Evolutionary conservation across 2,888 invertebrate genomes (phyloP).

Genomic region (Drosophila engyochracea): DNA sequence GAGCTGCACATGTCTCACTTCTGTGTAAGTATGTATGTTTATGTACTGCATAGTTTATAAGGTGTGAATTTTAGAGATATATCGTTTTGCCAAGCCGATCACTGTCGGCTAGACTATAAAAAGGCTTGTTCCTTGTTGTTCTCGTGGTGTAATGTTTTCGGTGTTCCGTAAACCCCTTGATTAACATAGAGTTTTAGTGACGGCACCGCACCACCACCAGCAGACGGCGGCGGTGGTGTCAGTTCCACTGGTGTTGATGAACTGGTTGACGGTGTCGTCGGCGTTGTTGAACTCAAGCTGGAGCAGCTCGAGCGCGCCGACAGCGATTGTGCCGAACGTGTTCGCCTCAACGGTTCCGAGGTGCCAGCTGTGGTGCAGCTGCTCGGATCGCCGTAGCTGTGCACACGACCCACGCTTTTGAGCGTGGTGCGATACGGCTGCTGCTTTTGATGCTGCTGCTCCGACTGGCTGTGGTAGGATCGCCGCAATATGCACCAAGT

Average conservation of each 20-base stretch:
- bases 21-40: conserved; percentile 10
- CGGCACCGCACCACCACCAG: conserved; percentile 10
- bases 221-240: conserved; percentile 56
- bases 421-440: conserved; percentile 51
- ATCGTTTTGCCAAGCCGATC: conserved; percentile 16
- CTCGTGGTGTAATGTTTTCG: conserved; percentile 42
- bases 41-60: conserved; percentile 26
- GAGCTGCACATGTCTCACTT: conserved; percentile 18
- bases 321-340: conserved; percentile 68
- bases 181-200: conserved; percentile 55
- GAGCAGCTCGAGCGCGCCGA: conserved; percentile 62
- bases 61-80: conserved; percentile 45
- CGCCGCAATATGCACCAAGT: conserved; percentile 82
- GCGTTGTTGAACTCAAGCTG: conserved; percentile 59
- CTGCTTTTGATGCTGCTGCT: conserved; percentile 39
- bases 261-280: conserved; percentile 57
- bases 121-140: conserved; percentile 37
- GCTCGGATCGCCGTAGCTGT: conserved; percentile 61
- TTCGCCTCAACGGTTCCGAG: conserved; percentile 55
- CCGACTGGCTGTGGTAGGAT: conserved; percentile 76
- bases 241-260: conserved; percentile 63
- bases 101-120: conserved; percentile 42
- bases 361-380: conserved; percentile 28
- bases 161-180: conserved; percentile 37
- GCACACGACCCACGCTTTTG: conserved; percentile 55